Evolutionary conservation across 2,888 invertebrate genomes (phyloP), one percentile per base, ranked within the genome.

Genomic region (Osmoderma eremita): DNA sequence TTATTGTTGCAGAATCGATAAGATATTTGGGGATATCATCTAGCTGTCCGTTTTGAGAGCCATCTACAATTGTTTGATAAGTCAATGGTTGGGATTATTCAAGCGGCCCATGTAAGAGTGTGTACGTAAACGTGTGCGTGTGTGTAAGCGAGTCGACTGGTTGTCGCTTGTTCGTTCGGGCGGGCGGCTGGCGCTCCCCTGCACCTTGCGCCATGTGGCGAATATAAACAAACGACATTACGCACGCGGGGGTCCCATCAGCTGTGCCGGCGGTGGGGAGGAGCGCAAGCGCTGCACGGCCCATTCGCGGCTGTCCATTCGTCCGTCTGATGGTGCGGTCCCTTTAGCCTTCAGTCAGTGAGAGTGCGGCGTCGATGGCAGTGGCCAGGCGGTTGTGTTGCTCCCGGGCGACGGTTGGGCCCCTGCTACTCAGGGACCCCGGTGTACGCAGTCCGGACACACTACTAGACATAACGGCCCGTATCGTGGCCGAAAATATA

Each of bases 401-500:
- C 77, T 81, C 83, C 75, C 81, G 82, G 72, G 80, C 82, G 75
- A 79, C 81, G 73, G 81, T 68, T 63, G 65, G 65, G 42, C 53
- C 65, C 54, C 64, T 65, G 67, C 71, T 79, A 70, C 71, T 77
- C 69, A 76, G 77, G 72, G 80, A 79, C 71, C 80, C 78, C 76
- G 79, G 78, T 71, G 78, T 79, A 69, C 78, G 79, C 70, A 77
- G 86, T 83, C 90, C 91, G 77, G 90, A 92, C 84, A 87, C 91
- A 72, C 85, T 94, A 75, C 87, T 94, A 78, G 93, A 94, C 85
- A 90, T 93, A 77, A 90, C 91, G 79, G 93, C 93, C 75, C 90
- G 91, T 84, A 88, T 91, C 79, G 93, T 93, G 75, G 93, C 93
- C 77, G 90, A 91, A 82, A 90, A 91, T 81, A 90, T 93, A 77